phyloP scores from a whole-genome alignment of 2,888 invertebrate species.

The Digitonthophagus gazella region DNA sequence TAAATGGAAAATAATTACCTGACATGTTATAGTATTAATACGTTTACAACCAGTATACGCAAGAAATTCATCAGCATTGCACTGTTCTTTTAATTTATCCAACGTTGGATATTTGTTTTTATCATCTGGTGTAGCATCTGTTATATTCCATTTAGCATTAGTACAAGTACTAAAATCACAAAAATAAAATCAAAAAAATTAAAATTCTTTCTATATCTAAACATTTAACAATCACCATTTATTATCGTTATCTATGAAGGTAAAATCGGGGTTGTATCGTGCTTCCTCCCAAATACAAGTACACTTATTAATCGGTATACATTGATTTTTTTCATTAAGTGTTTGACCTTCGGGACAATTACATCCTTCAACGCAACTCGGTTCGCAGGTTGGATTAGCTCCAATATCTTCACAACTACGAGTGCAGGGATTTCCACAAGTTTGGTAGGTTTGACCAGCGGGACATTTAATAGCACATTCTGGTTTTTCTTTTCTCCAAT shows the following conservation, averaged over 20 bases:
- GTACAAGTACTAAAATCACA: slow-evolving; percentile 60
- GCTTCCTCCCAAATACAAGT: slow-evolving; percentile 6
- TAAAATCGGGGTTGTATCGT: slow-evolving; percentile 12
- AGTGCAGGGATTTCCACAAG: slow-evolving; percentile 11
- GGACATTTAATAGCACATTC: slow-evolving; percentile 18
- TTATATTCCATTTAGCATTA: slow-evolving; percentile 66
- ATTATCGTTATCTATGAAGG: not conserved
- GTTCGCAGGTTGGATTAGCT: slow-evolving; percentile 5
- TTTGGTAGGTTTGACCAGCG: slow-evolving; percentile 13
- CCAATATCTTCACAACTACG: slow-evolving; percentile 19
- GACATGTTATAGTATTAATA: slow-evolving; percentile 70
- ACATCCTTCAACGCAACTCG: slow-evolving; percentile 18
- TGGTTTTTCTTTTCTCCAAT: slow-evolving; percentile 15
- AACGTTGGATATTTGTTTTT: slow-evolving; percentile 39
- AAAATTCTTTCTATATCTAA: too few relatives aligned
- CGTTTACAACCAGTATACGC: slow-evolving; percentile 71
- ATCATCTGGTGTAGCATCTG: slow-evolving; percentile 59
- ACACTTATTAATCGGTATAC: slow-evolving; percentile 14
- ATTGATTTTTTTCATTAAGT: slow-evolving; percentile 12
- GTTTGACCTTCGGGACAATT: slow-evolving; percentile 17
- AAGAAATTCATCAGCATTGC: slow-evolving; percentile 59
- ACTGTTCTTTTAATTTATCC: slow-evolving; percentile 58
- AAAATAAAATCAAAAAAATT: not conserved
- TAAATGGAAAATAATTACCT: slow-evolving; percentile 47
- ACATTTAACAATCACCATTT: slow-evolving; percentile 16